These are phyloP conservation scores for Spheniscus mendiculus DNA, from an alignment of 2,113 vertebrate species.

Conservation along the genomic window DNA sequence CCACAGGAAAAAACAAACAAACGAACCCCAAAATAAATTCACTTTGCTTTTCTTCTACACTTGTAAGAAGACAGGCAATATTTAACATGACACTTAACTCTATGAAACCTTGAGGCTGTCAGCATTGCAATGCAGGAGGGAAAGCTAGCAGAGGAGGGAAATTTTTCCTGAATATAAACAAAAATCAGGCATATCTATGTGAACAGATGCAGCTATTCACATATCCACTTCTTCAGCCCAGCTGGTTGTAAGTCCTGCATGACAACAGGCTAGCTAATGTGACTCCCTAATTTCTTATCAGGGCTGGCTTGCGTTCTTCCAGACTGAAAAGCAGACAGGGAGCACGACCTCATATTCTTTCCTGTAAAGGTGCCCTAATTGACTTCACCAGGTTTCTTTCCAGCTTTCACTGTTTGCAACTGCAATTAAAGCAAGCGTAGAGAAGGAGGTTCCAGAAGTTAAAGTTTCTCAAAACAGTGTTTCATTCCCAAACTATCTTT, in stretches of 20 bases:
- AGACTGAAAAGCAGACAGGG: not conserved
- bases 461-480: not conserved
- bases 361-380: not conserved
- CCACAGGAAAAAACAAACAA: not conserved
- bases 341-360: not conserved
- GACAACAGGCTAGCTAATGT: not conserved
- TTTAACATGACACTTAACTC: not conserved
- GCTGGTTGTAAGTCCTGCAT: not conserved
- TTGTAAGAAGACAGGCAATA: not conserved
- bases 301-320: not conserved
- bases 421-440: not conserved
- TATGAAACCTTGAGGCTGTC: not conserved
- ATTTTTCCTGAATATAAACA: not conserved
- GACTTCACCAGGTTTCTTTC: too few relatives aligned
- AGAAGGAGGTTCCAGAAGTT: not conserved
- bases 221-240: not conserved
- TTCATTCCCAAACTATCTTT: not conserved
- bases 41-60: not conserved
- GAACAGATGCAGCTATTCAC: not conserved
- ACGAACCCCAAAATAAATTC: not conserved
- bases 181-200: not conserved
- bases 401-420: not conserved
- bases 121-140: not conserved
- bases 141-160: not conserved
- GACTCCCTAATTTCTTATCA: not conserved